phyloP scores from a whole-genome alignment of 2,113 vertebrate genomes.

The Eupsittula cactorum region DNA sequence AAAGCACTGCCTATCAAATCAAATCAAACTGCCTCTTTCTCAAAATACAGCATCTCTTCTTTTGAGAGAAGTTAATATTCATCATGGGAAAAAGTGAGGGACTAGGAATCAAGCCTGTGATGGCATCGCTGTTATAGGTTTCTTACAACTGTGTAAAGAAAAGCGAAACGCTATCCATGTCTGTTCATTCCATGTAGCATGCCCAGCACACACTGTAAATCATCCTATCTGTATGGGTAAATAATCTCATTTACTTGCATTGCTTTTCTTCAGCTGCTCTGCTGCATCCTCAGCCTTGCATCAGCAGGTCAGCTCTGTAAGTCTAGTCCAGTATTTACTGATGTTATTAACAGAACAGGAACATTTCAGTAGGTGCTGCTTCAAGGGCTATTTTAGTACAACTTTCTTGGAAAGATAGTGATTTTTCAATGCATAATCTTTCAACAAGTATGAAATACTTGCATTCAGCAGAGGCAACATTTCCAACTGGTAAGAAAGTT shows the following conservation, averaged over 20 bases:
- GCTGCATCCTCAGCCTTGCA: background rate
- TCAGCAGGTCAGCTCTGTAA: background rate
- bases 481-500: background rate
- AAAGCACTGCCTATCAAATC: background rate
- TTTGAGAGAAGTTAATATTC: background rate
- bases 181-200: background rate
- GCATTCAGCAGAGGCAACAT: background rate
- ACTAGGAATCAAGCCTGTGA: background rate
- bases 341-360: background rate
- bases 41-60: background rate
- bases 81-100: background rate
- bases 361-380: background rate
- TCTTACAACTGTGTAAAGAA: background rate
- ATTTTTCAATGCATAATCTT: background rate
- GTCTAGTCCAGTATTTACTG: background rate
- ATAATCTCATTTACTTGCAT: background rate
- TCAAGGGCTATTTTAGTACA: background rate
- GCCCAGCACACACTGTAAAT: too few relatives aligned
- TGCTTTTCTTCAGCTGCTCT: background rate
- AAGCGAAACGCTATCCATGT: accelerated
- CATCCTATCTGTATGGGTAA: background rate
- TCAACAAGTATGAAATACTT: background rate
- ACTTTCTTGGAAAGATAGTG: background rate
- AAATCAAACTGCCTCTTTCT: background rate
- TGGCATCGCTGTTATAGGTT: background rate